These are phyloP conservation scores for Frieseomelitta varia DNA, from an alignment of 1,140 invertebrate species.

Conservation along the genomic window DNA sequence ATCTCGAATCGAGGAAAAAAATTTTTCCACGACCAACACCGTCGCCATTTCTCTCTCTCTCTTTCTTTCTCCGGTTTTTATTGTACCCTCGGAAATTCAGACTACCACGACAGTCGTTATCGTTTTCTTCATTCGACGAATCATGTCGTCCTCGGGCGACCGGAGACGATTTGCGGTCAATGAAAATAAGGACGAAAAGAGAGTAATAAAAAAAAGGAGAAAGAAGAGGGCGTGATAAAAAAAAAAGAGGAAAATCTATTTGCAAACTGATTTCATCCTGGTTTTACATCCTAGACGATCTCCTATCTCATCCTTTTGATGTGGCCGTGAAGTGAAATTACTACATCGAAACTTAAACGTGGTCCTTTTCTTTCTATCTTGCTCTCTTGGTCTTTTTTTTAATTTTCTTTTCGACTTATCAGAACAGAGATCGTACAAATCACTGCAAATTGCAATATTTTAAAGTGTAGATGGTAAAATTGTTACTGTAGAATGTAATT, in stretches of 20 bases:
- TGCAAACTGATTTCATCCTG: neutral
- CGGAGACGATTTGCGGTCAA: conserved; percentile 5
- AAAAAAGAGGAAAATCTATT: too few species aligned
- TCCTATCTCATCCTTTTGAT: neutral
- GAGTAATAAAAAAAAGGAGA: too few species aligned
- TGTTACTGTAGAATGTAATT: too few species aligned
- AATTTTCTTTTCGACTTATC: neutral
- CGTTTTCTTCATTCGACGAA: conserved; percentile 26
- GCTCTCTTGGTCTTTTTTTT: neutral
- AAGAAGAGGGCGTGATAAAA: too few species aligned
- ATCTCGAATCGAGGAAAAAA: neutral
- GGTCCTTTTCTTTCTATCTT: neutral
- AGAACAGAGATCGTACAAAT: neutral
- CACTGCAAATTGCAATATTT: too few species aligned
- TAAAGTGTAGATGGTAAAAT: too few species aligned
- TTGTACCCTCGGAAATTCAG: neutral
- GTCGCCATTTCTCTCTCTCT: neutral
- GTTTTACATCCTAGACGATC: conserved; percentile 10
- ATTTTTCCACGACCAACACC: neutral
- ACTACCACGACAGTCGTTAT: conserved; percentile 13
- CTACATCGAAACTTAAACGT: neutral
- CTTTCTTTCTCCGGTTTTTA: conserved; percentile 2
- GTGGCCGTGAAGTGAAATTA: neutral
- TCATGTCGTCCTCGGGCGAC: neutral
- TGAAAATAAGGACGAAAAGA: too few species aligned